Evolutionary conservation across 2,797 vertebrate genomes (phyloP).

Genomic region (Decapterus maruadsi): DNA sequence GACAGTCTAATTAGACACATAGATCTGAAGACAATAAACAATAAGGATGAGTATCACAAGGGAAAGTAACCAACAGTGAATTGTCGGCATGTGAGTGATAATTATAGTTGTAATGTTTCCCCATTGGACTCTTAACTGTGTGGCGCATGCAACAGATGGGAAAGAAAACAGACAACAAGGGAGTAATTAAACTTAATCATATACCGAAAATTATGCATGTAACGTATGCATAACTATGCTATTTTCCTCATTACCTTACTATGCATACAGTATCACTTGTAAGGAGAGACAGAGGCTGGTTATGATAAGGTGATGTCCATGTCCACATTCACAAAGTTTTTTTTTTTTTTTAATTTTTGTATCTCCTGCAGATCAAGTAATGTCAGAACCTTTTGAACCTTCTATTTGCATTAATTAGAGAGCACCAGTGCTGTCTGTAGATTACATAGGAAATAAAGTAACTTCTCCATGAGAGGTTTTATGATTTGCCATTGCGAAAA

Average conservation of each 20-base stretch:
- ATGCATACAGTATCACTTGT: background rate
- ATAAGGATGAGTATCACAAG: background rate
- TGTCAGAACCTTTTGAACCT: background rate
- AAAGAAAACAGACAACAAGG: conserved; percentile 4
- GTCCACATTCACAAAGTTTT: background rate
- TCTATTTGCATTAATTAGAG: background rate
- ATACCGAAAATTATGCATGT: background rate
- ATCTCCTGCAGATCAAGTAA: background rate
- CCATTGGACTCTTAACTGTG: conserved; percentile 15
- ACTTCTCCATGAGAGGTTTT: background rate
- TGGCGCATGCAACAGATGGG: conserved; percentile 23
- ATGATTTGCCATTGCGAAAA: background rate
- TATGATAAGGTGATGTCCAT: background rate
- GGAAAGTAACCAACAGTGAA: conserved; percentile 21
- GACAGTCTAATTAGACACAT: conserved; percentile 12
- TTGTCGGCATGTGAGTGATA: conserved; percentile 20
- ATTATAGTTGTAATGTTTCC: conserved; percentile 34
- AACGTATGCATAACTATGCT: background rate
- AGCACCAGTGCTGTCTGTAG: background rate
- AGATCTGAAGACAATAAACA: conserved; percentile 26
- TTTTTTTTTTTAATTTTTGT: too few species aligned
- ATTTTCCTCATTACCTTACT: conserved; percentile 8
- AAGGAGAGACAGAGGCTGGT: background rate
- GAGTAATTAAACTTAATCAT: conserved; percentile 29
- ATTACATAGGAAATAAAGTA: background rate